A percentile compares a stretch with the other conserved stretches of the same genome.
Evolutionary conservation across 1,140 invertebrate genomes (phyloP).

Genomic region (Caenorhabditis brenneri): DNA sequence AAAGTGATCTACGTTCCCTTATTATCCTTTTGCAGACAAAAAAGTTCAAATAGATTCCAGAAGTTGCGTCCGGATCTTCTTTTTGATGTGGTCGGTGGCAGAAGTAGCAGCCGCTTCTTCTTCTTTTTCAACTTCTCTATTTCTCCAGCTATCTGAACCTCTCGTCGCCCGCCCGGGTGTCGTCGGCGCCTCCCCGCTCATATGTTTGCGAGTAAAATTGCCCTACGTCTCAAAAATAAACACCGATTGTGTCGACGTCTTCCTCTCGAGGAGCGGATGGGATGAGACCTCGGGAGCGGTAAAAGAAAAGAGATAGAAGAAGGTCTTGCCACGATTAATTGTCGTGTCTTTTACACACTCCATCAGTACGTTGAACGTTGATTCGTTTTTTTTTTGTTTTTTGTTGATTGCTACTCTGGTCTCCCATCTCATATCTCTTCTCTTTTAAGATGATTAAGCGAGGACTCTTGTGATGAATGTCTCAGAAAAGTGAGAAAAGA

Average conservation of each 20-base stretch:
- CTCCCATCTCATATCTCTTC: background rate
- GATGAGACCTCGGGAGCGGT: slow-evolving; percentile 27
- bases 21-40: background rate
- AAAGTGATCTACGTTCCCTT: too few relatives aligned
- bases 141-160: slow-evolving; percentile 32
- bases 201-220: slow-evolving; percentile 43
- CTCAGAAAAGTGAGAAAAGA: background rate
- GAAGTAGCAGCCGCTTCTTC: slow-evolving; percentile 19
- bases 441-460: slow-evolving; percentile 23
- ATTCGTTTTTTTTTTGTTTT: slow-evolving; percentile 6
- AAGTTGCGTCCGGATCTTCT: background rate
- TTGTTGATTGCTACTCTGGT: slow-evolving; percentile 17
- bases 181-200: slow-evolving; percentile 37
- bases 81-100: slow-evolving; percentile 35
- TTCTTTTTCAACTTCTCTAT: slow-evolving; percentile 36
- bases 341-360: slow-evolving; percentile 29
- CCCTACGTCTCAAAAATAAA: slow-evolving; percentile 40
- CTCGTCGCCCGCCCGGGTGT: slow-evolving; percentile 28
- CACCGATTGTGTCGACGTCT: slow-evolving; percentile 42
- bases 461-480: slow-evolving; percentile 3
- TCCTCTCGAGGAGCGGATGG: slow-evolving; percentile 36
- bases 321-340: slow-evolving; percentile 43
- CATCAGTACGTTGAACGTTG: background rate
- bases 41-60: background rate
- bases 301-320: slow-evolving; percentile 10